A percentile compares a stretch with the other conserved stretches of the same genome.
Evolutionary conservation across 2,113 vertebrate species (phyloP).

Genomic region (Argyrosomus japonicus): DNA sequence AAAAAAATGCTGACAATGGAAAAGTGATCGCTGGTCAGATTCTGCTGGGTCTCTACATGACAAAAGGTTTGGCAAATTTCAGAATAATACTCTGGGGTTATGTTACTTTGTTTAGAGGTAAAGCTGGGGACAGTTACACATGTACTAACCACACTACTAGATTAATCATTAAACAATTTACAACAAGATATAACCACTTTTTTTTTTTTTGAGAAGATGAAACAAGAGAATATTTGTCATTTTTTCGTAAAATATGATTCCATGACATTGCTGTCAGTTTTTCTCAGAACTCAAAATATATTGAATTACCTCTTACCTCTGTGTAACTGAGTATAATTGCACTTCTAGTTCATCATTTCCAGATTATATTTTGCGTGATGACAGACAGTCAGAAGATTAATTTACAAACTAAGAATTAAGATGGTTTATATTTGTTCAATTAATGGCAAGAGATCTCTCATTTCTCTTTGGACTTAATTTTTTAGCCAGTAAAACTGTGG

Average conservation of each 20-base stretch:
- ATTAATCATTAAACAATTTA: background rate
- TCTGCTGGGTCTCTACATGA: background rate
- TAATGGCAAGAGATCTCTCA: background rate
- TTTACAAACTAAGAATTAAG: background rate
- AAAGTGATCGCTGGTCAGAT: constrained; percentile 3
- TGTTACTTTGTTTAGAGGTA: background rate
- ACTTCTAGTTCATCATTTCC: background rate
- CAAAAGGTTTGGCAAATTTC: constrained; percentile 22
- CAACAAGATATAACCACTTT: no score
- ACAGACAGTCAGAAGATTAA: background rate
- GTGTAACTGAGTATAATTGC: background rate
- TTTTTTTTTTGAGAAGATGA: no score
- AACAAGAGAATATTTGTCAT: no score
- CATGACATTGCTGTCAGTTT: no score
- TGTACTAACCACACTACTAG: background rate
- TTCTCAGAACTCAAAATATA: background rate
- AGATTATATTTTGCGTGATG: background rate
- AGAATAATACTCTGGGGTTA: background rate
- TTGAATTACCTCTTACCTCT: background rate
- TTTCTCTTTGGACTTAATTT: background rate
- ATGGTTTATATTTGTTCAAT: background rate
- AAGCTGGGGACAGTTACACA: background rate
- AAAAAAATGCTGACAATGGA: background rate
- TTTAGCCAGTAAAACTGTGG: background rate
- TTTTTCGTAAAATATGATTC: no score